Base-by-base conservation (phyloP, 2,888 invertebrate species). In the Mythimna impura region DNA sequence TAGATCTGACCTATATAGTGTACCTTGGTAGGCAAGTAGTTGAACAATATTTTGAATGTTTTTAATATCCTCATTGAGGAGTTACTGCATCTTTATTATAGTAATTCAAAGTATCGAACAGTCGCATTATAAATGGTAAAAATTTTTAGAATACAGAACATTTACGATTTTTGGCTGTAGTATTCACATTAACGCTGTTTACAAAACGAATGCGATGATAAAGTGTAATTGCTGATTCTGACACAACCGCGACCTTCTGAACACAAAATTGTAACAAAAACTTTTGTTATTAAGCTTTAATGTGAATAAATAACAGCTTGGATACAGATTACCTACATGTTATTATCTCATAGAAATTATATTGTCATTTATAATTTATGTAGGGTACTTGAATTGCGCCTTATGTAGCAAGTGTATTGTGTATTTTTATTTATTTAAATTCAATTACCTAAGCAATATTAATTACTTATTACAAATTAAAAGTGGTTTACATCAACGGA, bases 401-500 rank as follows among this genome's bases (percentile, higher is more conserved):
- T 91, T 93, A 90, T 86, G 90, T 93, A 93, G 90, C 86, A 90
- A 89, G 82, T 90, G 91, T 93, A 92, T 91, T 93, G 91, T 93
- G 93, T 93, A 93, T 88, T 92, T 91, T 91, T 93, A 94, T 94
- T 96, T 94, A 94, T 95, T 96, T 94, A 86, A 90, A 94, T 93
- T 95, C 93, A 92, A 95, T 93, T 87, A 86, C 85, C 78, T 95
- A 94, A 94, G 95, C 95, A 95, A 95, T 96, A 95, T 93, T 93
- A 94, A 93, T 92, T 94, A 95, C 91, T 91, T 92, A 86, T 79
- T 86, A 92, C 91, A 91, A 93, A 91, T 89, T 91, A 93, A 95
- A 95, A 93, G 91, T 93, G 94, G 91, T 94, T 93, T 92, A 93
- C 91, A 93, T 92, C 89, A 93, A 85, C 82, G 76, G 83, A 83